Base-by-base conservation (phyloP, 2,797 vertebrate genomes). In the Sphaeramia orbicularis region DNA sequence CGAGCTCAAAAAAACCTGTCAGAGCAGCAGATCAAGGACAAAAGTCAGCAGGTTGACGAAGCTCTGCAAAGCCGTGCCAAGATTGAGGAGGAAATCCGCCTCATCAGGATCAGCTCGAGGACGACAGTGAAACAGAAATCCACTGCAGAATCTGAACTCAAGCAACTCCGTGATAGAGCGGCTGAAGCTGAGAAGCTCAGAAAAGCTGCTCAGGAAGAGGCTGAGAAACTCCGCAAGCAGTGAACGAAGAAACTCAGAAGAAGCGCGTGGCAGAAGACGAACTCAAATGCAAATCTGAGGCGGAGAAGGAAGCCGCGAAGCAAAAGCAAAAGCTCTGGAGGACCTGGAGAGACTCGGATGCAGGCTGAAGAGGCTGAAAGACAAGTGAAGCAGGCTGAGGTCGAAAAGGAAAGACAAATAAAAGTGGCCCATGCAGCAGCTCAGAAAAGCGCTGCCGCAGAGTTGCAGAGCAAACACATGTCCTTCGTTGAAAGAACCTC, bases 211-310 rank as follows among this genome's bases (percentile, higher is more conserved):
- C 97, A 99, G 78, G 98, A 99, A 32, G 98, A 99, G 79, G 98
- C 98, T 0, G 97, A 99, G 78, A 98, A 97, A 60, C 91, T 99
- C 74, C 95, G 96, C 16, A 94, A 90, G 72, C 98, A 99, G 98
- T 98, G 59, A 94, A 89, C 18, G 98, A 99, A 0, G 98, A 99
- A 91, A 94, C 93, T 1, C 96, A 96, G 83, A 99, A 97, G 76
- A 99, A 99, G 80, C 93, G 93, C 2, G 87, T 94, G 70, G 98
- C 98, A 0, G 97, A 99, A 79, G 96, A 97, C 1, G 96, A 99
- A 78, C 94, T 99, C 75, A 92, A 95, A 59, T 66, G 87, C 27
- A 98, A 97, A 69, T 92, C 94, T 30, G 94, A 97, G 78, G 96
- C 97, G 0, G 98, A 99, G 77, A 95, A 92, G 0, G 96, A 97